Percentiles rank a stretch among this genome's conserved stretches.
Conservation (phyloP, 2,797 vertebrate genomes). For the Clarias laeviceps region DNA sequence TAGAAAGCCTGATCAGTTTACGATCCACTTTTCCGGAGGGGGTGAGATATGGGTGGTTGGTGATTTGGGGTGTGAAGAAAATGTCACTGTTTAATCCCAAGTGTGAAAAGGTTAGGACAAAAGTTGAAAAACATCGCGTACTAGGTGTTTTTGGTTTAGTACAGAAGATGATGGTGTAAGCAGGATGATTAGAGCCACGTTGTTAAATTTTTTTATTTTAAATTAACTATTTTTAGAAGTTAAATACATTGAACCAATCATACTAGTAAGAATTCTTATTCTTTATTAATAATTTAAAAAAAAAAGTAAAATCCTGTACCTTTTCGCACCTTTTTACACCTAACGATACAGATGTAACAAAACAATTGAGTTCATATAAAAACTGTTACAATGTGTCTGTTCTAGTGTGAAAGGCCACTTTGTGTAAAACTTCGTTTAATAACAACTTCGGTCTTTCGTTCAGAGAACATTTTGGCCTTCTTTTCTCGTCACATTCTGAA, state of each 20-base stretch:
- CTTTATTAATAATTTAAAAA: neutral
- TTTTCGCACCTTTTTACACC: neutral
- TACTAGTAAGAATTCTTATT: neutral
- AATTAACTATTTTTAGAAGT: neutral
- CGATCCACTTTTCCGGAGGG: neutral
- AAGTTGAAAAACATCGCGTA: neutral
- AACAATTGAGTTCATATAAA: neutral
- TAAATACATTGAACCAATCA: no score
- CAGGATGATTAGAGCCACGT: neutral
- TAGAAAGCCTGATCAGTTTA: neutral
- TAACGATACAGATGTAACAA: neutral
- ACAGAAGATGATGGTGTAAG: neutral
- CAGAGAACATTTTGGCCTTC: neutral
- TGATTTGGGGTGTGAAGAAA: neutral
- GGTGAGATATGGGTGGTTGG: neutral
- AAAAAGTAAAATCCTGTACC: neutral
- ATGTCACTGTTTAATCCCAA: neutral
- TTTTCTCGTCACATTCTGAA: neutral
- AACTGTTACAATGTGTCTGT: neutral
- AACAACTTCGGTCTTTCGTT: neutral
- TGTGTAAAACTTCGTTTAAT: neutral
- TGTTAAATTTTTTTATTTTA: neutral
- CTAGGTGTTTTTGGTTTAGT: neutral
- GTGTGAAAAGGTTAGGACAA: neutral
- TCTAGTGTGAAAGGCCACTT: neutral